Percentiles rank a stretch among this genome's conserved stretches.
Evolutionary conservation across 2,888 invertebrate species (phyloP).

Genomic region (Carcina quercana): DNA sequence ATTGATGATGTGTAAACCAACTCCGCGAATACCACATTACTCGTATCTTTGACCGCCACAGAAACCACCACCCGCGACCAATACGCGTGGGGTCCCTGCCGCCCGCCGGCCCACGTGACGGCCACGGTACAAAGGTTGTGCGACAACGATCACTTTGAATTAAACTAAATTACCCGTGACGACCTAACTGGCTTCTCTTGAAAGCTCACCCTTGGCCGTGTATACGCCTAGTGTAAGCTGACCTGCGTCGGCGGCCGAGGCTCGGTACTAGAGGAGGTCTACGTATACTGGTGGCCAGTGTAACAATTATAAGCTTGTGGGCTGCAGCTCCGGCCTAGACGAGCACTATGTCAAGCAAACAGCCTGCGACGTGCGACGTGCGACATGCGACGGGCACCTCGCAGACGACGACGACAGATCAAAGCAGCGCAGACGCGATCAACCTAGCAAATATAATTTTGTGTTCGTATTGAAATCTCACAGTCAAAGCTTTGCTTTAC

Average conservation of each 20-base stretch:
- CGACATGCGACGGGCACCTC: conserved; percentile 56
- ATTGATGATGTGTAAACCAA: too few relatives aligned
- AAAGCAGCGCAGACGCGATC: conserved; percentile 20
- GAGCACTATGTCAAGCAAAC: conserved; percentile 70
- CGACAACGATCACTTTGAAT: conserved; percentile 56
- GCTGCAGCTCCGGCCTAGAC: conserved; percentile 65
- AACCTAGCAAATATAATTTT: conserved; percentile 2
- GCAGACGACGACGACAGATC: conserved; percentile 34
- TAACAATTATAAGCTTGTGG: conserved; percentile 72
- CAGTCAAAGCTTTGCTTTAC: too few relatives aligned
- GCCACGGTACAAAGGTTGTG: conserved; percentile 45
- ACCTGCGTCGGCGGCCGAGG: conserved; percentile 14
- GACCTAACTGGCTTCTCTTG: conserved; percentile 55
- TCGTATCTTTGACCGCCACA: too few relatives aligned
- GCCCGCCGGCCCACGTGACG: too few relatives aligned
- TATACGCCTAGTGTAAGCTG: conserved; percentile 22
- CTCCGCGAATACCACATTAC: too few relatives aligned
- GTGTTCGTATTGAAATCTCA: too few relatives aligned
- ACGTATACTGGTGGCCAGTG: conserved; percentile 35
- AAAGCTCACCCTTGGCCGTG: conserved; percentile 32
- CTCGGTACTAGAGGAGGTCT: conserved; percentile 22
- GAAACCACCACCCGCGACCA: too few relatives aligned
- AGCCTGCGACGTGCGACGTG: conserved; percentile 64
- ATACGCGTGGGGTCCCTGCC: too few relatives aligned
- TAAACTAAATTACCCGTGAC: conserved; percentile 66